A percentile compares a stretch with the other conserved stretches of the same genome.
Evolutionary conservation across 1,140 invertebrate species (phyloP).

Genomic region (Pararge aegeria): DNA sequence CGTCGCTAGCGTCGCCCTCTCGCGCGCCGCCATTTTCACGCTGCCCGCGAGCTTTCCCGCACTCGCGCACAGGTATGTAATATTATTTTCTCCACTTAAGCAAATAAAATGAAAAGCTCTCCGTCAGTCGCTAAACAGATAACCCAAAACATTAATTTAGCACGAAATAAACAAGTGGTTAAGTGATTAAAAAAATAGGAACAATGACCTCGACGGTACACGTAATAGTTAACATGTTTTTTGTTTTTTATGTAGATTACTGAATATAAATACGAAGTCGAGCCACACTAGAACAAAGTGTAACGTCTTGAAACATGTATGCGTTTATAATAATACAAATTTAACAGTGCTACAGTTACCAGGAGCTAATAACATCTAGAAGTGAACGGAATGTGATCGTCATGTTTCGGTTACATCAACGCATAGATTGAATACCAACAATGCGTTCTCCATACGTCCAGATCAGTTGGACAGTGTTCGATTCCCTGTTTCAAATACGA

Average conservation of each 20-base stretch:
- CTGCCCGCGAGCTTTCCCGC: conserved; percentile 70
- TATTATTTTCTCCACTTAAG: conserved; percentile 22
- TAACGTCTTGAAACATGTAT: neutral
- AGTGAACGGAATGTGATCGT: conserved; percentile 73
- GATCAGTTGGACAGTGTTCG: conserved; percentile 48
- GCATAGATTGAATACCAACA: conserved; percentile 48
- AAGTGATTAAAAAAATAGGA: conserved; percentile 29
- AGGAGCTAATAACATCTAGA: conserved; percentile 66
- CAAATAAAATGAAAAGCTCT: neutral
- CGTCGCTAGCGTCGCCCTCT: conserved; percentile 63
- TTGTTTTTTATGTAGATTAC: conserved; percentile 59
- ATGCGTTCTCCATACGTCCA: conserved; percentile 47
- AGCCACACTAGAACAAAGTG: conserved; percentile 24
- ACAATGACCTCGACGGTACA: conserved; percentile 72
- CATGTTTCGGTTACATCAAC: conserved; percentile 79
- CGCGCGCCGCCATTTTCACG: conserved; percentile 76
- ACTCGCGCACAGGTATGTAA: conserved; percentile 57
- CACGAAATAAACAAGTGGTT: neutral
- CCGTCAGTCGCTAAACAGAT: neutral
- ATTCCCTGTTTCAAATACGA: conserved; percentile 54
- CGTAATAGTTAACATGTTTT: conserved; percentile 77
- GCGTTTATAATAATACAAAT: neutral
- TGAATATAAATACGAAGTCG: conserved; percentile 46
- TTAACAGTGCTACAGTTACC: conserved; percentile 6
- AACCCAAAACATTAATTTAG: neutral